These are phyloP conservation scores for Xiphophorus couchianus DNA, from an alignment of 2,113 vertebrate genomes.

Conservation along the genomic window DNA sequence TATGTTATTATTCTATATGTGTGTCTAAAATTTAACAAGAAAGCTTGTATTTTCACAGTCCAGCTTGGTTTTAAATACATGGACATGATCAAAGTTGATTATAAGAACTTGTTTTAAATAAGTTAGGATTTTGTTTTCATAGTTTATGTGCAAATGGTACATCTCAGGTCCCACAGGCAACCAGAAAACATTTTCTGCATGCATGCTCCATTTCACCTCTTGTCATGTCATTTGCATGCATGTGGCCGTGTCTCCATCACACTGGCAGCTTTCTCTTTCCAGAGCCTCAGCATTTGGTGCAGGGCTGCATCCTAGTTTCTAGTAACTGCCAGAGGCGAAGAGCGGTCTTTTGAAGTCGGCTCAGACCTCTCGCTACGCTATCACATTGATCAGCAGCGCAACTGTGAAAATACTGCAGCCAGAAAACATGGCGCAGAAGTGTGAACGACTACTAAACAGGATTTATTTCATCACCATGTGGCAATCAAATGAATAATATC, in stretches of 20 bases:
- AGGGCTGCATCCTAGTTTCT: conserved; percentile 41
- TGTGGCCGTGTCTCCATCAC: conserved; percentile 32
- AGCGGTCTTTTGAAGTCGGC: conserved; percentile 62
- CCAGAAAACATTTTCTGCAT: conserved; percentile 8
- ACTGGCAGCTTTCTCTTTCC: conserved; percentile 36
- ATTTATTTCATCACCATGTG: conserved; percentile 27
- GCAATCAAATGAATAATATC: conserved; percentile 24
- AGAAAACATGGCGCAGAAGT: conserved; percentile 13
- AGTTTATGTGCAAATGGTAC: too few species aligned
- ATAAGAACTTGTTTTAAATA: too few species aligned
- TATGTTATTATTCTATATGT: too few species aligned
- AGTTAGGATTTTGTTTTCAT: too few species aligned
- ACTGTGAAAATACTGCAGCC: conserved; percentile 30
- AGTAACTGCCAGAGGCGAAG: conserved; percentile 50
- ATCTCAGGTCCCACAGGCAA: not conserved
- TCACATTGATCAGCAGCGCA: conserved; percentile 56
- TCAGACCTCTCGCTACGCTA: conserved; percentile 50
- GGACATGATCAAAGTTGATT: too few species aligned
- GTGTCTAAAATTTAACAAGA: too few species aligned
- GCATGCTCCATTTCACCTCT: not conserved
- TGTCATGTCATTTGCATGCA: conserved; percentile 6
- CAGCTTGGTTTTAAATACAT: too few species aligned
- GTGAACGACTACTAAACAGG: conserved; percentile 26
- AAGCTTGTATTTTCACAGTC: too few species aligned
- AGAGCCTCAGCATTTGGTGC: conserved; percentile 30